Conservation (phyloP, 1,140 invertebrate species). For the Aplysia californica region DNA sequence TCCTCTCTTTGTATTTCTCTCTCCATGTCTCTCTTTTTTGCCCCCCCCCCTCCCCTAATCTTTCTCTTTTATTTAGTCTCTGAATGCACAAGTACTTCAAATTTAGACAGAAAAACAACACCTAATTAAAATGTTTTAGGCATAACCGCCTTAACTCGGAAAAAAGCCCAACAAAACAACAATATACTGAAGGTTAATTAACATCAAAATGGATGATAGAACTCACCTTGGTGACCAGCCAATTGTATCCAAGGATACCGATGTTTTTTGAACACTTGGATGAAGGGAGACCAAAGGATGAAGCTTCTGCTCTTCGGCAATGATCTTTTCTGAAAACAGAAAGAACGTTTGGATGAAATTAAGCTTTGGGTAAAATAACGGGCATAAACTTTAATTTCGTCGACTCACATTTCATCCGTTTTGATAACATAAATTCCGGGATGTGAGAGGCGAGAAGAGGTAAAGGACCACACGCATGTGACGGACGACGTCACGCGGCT, state of each 20-base stretch:
- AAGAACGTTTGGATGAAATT: conserved; percentile 31
- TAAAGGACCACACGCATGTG: background rate
- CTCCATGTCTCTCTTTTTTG: too few relatives aligned
- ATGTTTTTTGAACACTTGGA: conserved; percentile 96
- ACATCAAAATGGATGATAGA: background rate
- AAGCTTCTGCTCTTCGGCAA: conserved; percentile 94
- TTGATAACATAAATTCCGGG: background rate
- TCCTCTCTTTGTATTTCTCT: too few relatives aligned
- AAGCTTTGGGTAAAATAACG: background rate
- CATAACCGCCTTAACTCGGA: too few relatives aligned
- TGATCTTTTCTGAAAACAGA: conserved; percentile 83
- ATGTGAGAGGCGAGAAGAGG: background rate
- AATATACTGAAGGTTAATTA: too few relatives aligned
- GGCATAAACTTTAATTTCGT: background rate
- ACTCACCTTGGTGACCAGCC: conserved; percentile 70
- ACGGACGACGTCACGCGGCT: too few relatives aligned
- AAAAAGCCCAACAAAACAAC: too few relatives aligned
- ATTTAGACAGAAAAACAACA: too few relatives aligned
- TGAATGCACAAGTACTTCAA: too few relatives aligned
- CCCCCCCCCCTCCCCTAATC: too few relatives aligned
- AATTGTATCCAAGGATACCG: conserved; percentile 96
- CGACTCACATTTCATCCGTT: background rate
- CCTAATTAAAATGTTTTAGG: too few relatives aligned
- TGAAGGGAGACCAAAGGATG: conserved; percentile 95
- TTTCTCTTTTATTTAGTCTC: too few relatives aligned